Conservation (phyloP, 2,797 vertebrate species). For the Pachyuromys duprasi region DNA sequence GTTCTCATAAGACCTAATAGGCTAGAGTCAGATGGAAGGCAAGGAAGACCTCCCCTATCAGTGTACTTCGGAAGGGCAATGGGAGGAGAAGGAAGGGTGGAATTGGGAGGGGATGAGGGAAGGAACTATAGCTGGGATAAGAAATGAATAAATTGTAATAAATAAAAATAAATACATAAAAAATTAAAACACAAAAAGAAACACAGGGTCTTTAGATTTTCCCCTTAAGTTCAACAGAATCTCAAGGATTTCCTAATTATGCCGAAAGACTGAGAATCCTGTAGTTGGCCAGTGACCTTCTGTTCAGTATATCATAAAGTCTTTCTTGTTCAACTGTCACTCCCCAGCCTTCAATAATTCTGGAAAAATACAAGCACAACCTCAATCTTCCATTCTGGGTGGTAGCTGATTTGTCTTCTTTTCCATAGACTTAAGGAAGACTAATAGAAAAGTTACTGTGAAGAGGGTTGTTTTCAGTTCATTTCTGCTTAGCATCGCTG, state of each 20-base stretch:
- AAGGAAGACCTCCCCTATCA: too few species aligned
- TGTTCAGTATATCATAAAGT: not conserved
- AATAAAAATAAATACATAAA: too few species aligned
- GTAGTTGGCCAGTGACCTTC: not conserved
- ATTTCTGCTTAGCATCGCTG: not conserved
- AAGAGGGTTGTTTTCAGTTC: conserved; percentile 6
- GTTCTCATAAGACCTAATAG: too few species aligned
- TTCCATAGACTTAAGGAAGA: not conserved
- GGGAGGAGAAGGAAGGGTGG: too few species aligned
- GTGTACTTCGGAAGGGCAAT: too few species aligned
- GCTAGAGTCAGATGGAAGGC: too few species aligned
- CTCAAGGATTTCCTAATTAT: not conserved
- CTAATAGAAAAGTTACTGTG: not conserved
- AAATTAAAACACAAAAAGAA: not conserved
- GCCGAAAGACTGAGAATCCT: not conserved
- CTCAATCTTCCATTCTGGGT: not conserved
- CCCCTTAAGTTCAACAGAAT: not conserved
- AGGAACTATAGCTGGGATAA: too few species aligned
- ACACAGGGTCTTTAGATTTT: not conserved
- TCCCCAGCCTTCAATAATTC: conserved; percentile 25
- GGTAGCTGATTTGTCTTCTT: conserved; percentile 57
- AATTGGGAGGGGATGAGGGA: too few species aligned
- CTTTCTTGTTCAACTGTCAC: not conserved
- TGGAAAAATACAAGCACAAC: conserved; percentile 21
- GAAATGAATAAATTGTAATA: too few species aligned